These are phyloP conservation scores for Hiodon alosoides DNA, from an alignment of 2,113 vertebrate genomes.

Conservation along the genomic window DNA sequence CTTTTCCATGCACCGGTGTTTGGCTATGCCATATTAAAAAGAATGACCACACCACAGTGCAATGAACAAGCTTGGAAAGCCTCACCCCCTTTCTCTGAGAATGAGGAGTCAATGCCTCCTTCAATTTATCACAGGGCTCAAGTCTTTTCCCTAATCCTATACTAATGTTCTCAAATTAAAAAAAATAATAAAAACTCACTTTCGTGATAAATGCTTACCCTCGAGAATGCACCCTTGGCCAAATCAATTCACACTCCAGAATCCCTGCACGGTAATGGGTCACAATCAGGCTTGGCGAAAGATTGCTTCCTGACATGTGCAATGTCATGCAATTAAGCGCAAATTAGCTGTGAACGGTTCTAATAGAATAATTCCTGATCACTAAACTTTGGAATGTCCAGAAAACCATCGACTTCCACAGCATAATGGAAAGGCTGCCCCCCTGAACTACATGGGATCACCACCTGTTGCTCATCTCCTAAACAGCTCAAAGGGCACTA, in stretches of 20 bases:
- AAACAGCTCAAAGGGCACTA: neutral
- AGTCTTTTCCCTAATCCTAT: neutral
- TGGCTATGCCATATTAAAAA: neutral
- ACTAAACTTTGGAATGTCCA: conserved; percentile 1
- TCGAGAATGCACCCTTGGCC: neutral
- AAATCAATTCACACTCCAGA: neutral
- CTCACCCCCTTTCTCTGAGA: neutral
- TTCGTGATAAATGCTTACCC: neutral
- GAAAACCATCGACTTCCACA: neutral
- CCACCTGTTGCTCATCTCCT: conserved; percentile 2
- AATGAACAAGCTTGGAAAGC: neutral
- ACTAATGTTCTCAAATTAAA: too few species aligned
- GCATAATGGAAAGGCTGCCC: neutral
- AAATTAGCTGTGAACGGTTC: conserved; percentile 16
- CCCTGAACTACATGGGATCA: neutral
- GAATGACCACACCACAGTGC: neutral
- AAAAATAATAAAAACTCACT: too few species aligned
- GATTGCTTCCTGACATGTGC: neutral
- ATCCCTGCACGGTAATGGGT: neutral
- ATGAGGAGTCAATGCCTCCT: neutral
- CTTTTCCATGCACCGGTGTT: neutral
- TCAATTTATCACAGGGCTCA: neutral
- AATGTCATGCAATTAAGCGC: conserved; percentile 5
- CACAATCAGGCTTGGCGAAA: conserved; percentile 2
- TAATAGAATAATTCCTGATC: neutral